Conservation (phyloP, 30 jellyfish, hydroid and myxozoan species). For the Aurelia aurita region DNA sequence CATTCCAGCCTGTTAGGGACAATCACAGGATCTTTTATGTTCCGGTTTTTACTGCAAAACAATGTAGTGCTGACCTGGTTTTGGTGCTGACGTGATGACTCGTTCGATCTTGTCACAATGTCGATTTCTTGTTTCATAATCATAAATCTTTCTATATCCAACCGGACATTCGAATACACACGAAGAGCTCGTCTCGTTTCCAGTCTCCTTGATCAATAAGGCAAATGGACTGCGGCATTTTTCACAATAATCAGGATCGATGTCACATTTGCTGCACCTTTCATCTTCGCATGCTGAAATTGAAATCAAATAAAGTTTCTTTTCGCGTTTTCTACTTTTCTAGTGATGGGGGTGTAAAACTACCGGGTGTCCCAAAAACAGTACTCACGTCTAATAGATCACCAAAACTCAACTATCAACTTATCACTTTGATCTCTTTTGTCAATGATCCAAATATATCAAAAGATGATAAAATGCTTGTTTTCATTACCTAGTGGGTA, state of each 20-base stretch:
- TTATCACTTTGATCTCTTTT: no score
- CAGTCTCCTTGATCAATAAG: slow-evolving; percentile 19
- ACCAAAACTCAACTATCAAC: no score
- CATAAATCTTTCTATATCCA: slow-evolving; percentile 26
- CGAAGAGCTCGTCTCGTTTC: background rate
- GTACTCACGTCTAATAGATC: no score
- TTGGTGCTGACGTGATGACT: background rate
- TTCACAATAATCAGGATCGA: slow-evolving; percentile 17
- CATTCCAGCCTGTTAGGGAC: no score
- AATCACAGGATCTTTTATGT: no score
- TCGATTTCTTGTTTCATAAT: slow-evolving; percentile 11
- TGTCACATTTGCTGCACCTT: slow-evolving; percentile 19
- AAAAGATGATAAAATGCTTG: no score
- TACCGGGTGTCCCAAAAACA: no score
- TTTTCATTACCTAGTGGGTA: no score
- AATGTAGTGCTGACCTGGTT: background rate
- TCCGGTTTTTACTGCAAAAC: no score
- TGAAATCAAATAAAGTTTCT: background rate
- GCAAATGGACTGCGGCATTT: slow-evolving; percentile 30
- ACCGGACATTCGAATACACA: slow-evolving; percentile 43
- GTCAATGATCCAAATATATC: no score
- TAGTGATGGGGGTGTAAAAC: no score
- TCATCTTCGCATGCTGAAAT: slow-evolving; percentile 40
- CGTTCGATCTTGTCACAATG: background rate
- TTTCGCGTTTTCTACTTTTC: no score